A percentile compares a stretch with the other conserved stretches of the same genome.
Evolutionary conservation across 2,113 vertebrate genomes (phyloP).

Genomic region (Percina caprodes): DNA sequence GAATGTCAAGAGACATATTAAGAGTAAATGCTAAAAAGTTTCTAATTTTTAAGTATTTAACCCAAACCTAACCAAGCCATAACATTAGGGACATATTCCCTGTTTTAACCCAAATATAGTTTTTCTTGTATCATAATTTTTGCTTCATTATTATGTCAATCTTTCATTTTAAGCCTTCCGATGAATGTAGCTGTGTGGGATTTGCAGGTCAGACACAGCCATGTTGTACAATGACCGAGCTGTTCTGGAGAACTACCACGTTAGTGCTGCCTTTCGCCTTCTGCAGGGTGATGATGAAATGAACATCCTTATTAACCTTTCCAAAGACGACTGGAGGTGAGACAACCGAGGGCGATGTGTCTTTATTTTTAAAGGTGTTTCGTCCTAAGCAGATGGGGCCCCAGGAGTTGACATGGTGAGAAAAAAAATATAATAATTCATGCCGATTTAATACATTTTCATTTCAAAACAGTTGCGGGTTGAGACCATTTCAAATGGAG

Average conservation of each 20-base stretch:
- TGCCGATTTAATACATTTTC: too few species aligned
- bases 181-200: neutral
- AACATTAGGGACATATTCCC: too few species aligned
- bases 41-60: neutral
- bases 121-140: too few species aligned
- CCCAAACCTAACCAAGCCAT: too few species aligned
- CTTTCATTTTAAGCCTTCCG: neutral
- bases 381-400: neutral
- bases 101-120: too few species aligned
- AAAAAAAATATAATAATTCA: neutral
- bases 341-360: neutral
- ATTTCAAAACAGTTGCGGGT: too few species aligned
- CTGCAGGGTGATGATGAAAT: conserved; percentile 93
- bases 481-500: too few species aligned
- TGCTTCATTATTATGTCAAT: neutral
- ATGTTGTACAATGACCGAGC: conserved; percentile 96
- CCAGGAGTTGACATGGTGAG: neutral
- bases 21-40: neutral
- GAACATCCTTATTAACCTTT: conserved; percentile 94
- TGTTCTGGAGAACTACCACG: conserved; percentile 94
- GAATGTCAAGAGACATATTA: neutral
- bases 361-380: neutral
- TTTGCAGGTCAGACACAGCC: conserved; percentile 90
- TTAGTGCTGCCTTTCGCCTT: conserved; percentile 93
- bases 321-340: conserved; percentile 98